phyloP scores from a whole-genome alignment of 1,140 invertebrate genomes.

The Lerema accius region DNA sequence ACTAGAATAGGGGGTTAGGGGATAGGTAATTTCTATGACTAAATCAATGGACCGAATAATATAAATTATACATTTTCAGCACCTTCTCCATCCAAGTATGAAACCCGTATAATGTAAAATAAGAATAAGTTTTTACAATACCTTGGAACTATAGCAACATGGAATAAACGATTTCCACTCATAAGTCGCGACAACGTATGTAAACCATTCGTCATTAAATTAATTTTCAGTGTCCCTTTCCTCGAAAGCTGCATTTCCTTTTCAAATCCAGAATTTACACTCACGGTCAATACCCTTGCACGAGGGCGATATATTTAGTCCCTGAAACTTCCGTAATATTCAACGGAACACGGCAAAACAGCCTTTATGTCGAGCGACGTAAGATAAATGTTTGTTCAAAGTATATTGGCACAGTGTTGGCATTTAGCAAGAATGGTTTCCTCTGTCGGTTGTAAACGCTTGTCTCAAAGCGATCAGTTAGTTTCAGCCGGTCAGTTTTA shows the following conservation, averaged over 20 bases:
- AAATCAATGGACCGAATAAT: too few species aligned
- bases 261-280: conserved; percentile 24
- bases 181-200: too few species aligned
- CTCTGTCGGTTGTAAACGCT: conserved; percentile 11
- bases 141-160: too few species aligned
- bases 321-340: conserved; percentile 33
- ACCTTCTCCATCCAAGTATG: too few species aligned
- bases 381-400: neutral
- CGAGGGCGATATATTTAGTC: conserved; percentile 30
- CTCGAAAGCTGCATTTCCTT: conserved; percentile 15
- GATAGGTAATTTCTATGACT: too few species aligned
- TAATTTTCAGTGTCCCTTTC: neutral
- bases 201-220: neutral
- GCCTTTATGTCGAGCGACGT: neutral
- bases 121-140: too few species aligned
- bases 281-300: conserved; percentile 27
- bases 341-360: conserved; percentile 7
- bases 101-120: too few species aligned
- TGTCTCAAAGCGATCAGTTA: conserved; percentile 15
- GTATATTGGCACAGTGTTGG: conserved; percentile 9
- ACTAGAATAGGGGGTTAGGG: too few species aligned
- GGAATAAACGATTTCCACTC: too few species aligned
- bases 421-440: conserved; percentile 32
- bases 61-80: too few species aligned
- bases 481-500: conserved; percentile 7